Percentiles rank a stretch among this genome's conserved stretches.
These are phyloP conservation scores for Nematostella vectensis DNA, from an alignment of 92 coral and sea anemone genomes.

Conservation along the genomic window DNA sequence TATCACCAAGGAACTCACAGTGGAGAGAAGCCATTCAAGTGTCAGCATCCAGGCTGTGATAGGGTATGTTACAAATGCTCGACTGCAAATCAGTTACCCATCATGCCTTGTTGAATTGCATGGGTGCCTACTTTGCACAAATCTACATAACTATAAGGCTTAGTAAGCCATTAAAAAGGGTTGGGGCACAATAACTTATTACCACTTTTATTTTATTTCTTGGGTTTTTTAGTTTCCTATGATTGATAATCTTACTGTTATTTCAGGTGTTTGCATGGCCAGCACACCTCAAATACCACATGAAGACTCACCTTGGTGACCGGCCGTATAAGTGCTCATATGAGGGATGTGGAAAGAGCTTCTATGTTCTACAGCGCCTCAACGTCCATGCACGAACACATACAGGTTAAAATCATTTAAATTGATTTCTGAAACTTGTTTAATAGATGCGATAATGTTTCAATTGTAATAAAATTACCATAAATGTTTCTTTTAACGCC, in stretches of 20 bases:
- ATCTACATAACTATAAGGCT: no score
- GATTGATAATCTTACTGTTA: background rate
- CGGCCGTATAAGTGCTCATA: slow-evolving; percentile 62
- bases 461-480: no score
- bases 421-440: no score
- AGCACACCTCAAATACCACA: slow-evolving; percentile 79
- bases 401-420: slow-evolving; percentile 48
- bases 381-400: slow-evolving; percentile 78
- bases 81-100: no score
- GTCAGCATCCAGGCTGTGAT: slow-evolving; percentile 80
- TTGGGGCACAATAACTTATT: background rate
- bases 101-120: no score
- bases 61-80: slow-evolving; percentile 16
- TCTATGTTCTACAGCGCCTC: slow-evolving; percentile 77
- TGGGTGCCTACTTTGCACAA: no score
- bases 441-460: no score
- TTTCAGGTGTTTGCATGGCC: slow-evolving; percentile 73
- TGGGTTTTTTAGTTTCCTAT: background rate
- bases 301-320: slow-evolving; percentile 82
- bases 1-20: slow-evolving; percentile 82
- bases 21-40: slow-evolving; percentile 71
- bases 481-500: no score
- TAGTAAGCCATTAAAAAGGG: background rate
- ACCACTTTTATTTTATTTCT: no score
- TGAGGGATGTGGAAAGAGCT: slow-evolving; percentile 80